Evolutionary conservation across 2,113 vertebrate genomes (phyloP).

Genomic region (Jaculus jaculus): DNA sequence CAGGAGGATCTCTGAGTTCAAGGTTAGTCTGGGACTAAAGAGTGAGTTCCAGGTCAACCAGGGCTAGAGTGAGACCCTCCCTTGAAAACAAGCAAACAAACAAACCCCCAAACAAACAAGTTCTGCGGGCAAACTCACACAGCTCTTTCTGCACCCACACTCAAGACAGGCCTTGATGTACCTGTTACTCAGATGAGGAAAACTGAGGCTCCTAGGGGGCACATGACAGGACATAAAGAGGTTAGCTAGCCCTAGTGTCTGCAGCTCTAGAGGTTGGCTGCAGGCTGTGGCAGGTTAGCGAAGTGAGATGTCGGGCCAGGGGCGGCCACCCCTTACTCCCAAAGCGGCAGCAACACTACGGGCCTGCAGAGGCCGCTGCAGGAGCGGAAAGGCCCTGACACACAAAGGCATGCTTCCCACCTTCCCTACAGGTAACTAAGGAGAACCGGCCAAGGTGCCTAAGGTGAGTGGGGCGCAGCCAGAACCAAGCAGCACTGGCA

Average conservation of each 20-base stretch:
- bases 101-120: no score
- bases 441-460: not conserved
- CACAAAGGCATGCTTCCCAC: not conserved
- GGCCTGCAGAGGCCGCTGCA: not conserved
- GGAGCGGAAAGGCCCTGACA: not conserved
- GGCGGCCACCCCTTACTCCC: not conserved
- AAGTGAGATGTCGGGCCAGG: not conserved
- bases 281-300: not conserved
- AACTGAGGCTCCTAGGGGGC: not conserved
- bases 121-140: no score
- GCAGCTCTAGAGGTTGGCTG: not conserved
- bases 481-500: not conserved
- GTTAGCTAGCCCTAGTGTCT: accelerated
- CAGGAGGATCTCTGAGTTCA: no score
- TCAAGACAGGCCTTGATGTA: not conserved
- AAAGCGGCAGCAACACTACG: not conserved
- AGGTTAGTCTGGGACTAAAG: no score
- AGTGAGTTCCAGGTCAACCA: no score
- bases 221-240: not conserved
- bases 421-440: not conserved
- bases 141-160: no score
- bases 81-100: no score
- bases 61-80: no score
- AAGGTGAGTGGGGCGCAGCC: not conserved
- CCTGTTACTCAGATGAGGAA: not conserved